Evolutionary conservation across 2,113 vertebrate genomes (phyloP).

Genomic region (Phalacrocorax brasilianus): DNA sequence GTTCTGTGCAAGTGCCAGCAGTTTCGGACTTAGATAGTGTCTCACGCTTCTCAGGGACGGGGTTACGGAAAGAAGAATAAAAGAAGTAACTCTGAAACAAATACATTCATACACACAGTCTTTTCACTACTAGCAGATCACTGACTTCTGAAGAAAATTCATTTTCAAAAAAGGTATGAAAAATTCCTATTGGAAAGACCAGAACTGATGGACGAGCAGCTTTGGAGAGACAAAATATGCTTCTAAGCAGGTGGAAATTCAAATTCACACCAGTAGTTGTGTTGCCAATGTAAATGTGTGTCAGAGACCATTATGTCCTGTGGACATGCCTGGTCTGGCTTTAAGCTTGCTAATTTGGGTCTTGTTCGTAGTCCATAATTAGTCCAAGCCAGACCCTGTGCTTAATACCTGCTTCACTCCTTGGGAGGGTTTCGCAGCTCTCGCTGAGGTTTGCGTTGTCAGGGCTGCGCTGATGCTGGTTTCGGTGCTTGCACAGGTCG

Average conservation of each 20-base stretch:
- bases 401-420: background rate
- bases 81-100: background rate
- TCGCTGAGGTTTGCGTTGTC: accelerated
- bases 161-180: background rate
- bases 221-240: background rate
- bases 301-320: background rate
- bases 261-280: background rate
- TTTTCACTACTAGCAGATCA: background rate
- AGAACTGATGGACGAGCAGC: background rate
- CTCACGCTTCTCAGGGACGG: background rate
- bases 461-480: accelerated
- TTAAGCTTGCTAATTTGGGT: background rate
- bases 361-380: background rate
- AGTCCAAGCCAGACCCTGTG: background rate
- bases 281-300: background rate
- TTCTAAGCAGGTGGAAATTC: background rate
- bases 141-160: background rate
- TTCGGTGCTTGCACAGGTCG: accelerated
- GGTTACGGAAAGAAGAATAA: background rate
- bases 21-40: background rate
- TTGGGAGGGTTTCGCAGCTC: background rate
- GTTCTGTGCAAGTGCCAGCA: background rate
- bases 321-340: background rate
- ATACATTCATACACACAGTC: background rate
- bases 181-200: background rate